Evolutionary conservation across 2,888 invertebrate species (phyloP).

Genomic region (Eutolmus rufibarbis): DNA sequence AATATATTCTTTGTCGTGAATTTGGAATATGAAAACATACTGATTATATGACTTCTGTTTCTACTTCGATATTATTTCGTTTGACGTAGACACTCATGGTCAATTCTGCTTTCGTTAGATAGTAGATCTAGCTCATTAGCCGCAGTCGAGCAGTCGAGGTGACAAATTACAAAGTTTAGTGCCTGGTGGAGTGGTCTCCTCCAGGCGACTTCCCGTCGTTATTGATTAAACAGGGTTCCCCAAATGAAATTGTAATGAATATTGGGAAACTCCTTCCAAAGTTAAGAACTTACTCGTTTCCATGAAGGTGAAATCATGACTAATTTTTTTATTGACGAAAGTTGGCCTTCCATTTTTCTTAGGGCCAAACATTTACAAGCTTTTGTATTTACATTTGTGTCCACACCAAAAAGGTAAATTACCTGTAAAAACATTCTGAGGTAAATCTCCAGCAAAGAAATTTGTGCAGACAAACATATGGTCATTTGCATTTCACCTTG

Average conservation of each 20-base stretch:
- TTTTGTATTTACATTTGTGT: background rate
- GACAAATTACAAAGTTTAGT: conserved; percentile 2
- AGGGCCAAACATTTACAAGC: background rate
- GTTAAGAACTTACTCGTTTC: background rate
- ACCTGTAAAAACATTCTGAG: background rate
- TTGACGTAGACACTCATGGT: background rate
- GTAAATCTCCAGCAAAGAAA: background rate
- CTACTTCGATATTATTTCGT: background rate
- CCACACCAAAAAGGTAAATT: background rate
- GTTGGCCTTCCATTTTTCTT: background rate
- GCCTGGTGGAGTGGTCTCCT: background rate
- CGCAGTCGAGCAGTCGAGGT: background rate
- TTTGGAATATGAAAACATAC: background rate
- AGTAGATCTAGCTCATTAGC: background rate
- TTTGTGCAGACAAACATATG: background rate
- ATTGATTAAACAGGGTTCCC: conserved; percentile 17
- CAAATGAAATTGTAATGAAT: background rate
- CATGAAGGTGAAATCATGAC: background rate
- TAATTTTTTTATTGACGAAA: background rate
- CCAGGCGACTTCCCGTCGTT: background rate
- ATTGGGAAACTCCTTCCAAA: background rate
- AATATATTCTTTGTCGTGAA: background rate
- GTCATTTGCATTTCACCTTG: background rate
- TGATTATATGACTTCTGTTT: background rate
- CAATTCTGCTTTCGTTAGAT: background rate